Evolutionary conservation across 2,797 vertebrate species (phyloP).

Genomic region (Merluccius polli): DNA sequence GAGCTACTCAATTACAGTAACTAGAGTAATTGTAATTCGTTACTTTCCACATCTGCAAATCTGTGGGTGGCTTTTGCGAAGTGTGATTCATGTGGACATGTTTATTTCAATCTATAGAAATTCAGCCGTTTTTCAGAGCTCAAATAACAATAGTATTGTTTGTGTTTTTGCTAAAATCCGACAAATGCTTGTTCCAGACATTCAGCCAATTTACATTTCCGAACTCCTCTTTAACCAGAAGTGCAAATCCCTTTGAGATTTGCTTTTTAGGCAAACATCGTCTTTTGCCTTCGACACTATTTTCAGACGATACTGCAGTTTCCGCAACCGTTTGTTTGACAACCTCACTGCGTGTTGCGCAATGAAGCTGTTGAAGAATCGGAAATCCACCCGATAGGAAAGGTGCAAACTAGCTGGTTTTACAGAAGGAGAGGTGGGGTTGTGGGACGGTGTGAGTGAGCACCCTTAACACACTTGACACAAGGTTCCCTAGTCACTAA

Average conservation of each 20-base stretch:
- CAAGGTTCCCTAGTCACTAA: not conserved
- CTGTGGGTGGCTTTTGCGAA: too few species aligned
- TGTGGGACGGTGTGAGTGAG: too few species aligned
- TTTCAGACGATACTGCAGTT: not conserved
- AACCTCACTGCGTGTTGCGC: not conserved
- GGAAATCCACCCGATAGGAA: not conserved
- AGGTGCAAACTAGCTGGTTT: too few species aligned
- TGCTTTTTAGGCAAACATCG: too few species aligned
- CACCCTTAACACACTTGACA: too few species aligned
- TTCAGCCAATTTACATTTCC: not conserved
- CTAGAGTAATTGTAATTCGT: too few species aligned
- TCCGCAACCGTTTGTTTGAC: not conserved
- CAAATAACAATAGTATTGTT: not conserved
- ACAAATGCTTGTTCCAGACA: not conserved
- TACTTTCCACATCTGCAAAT: too few species aligned
- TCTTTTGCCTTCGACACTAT: not conserved
- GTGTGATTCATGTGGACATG: too few species aligned
- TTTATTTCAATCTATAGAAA: not conserved
- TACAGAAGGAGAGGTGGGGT: too few species aligned
- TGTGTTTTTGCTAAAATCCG: too few species aligned
- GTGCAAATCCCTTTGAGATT: not conserved
- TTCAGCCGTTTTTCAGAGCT: not conserved
- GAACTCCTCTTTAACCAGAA: not conserved
- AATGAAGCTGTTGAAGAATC: not conserved
- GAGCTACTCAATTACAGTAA: too few species aligned